phyloP scores from a whole-genome alignment of 2,888 invertebrate genomes.

The Ectobius pallidus region DNA sequence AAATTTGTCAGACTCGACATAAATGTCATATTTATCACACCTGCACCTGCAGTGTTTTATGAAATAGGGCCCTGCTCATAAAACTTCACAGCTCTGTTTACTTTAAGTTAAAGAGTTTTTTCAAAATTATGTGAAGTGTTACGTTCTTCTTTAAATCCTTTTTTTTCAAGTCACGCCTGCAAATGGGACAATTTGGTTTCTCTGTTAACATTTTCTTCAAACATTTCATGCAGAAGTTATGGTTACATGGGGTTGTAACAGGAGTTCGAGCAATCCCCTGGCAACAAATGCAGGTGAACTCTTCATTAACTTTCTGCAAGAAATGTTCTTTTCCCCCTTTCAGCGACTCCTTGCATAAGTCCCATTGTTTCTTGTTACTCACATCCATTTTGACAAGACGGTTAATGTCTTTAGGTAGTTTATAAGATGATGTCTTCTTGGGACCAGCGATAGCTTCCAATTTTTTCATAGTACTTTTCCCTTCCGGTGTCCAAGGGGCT shows the following conservation, averaged over 20 bases:
- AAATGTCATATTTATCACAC: no score
- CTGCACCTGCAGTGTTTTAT: no score
- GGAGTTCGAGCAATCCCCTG: slow-evolving; percentile 74
- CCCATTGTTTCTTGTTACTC: slow-evolving; percentile 74
- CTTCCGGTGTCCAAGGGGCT: slow-evolving; percentile 79
- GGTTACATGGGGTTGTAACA: slow-evolving; percentile 73
- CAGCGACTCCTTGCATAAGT: slow-evolving; percentile 61
- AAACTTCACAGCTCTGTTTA: no score
- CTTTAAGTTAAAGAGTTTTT: no score
- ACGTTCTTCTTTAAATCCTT: slow-evolving; percentile 58
- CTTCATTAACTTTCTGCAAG: slow-evolving; percentile 65
- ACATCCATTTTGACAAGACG: slow-evolving; percentile 62
- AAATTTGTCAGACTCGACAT: no score
- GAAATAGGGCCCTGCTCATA: no score
- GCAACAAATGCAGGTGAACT: slow-evolving; percentile 81
- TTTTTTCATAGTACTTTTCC: slow-evolving; percentile 55
- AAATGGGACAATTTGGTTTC: slow-evolving; percentile 71
- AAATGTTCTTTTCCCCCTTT: slow-evolving; percentile 65
- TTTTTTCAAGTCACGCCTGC: slow-evolving; percentile 66
- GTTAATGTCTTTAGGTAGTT: slow-evolving; percentile 53
- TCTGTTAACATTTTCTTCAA: slow-evolving; percentile 70
- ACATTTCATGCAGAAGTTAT: slow-evolving; percentile 77
- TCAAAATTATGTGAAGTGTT: no score
- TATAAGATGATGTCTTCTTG: slow-evolving; percentile 52
- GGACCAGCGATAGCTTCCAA: slow-evolving; percentile 52